Evolutionary conservation across 2,888 invertebrate genomes (phyloP), one percentile per base, ranked within the genome.

Genomic region (Megaustenia siamemsis): DNA sequence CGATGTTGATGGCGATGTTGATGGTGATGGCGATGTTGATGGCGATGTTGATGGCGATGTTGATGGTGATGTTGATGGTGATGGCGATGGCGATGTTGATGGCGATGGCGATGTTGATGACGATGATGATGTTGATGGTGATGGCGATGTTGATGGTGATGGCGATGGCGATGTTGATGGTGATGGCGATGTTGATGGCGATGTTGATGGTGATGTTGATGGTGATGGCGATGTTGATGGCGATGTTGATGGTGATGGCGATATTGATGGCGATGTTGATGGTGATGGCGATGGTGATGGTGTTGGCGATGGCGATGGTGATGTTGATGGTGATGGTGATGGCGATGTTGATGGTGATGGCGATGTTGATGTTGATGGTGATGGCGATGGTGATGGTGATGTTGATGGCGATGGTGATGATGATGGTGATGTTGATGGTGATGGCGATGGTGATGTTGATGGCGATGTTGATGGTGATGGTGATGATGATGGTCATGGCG

Each of bases 31-130:
- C n/a, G 76, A 21, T 43, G 45, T 18, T 43, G 66, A 80, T 80
- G 80, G 60, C 38, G 78, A 60, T 53, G 60, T 18, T 78, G 78
- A 60, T 78, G 78, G 24, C 38, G 63, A 78, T 60, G 60, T 38
- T 60, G 60, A 78, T 78, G 78, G 38, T 60, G 78, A 60, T 32
- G 78, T 56, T 32, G 78, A 60, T 32, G 78, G 38, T 32, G 10
- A 78, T 60, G 78, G 38, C 38, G 78, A 60, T 53, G 78, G 24
- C 60, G 78, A 60, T 53, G 76, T 45, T 45, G 76, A 76, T 66
- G 63, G 63, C 40, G 63, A 79, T 79, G 79, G 63, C 63, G 79
- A 2, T 63, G 79, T 60, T 63, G 79, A 63, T 63, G 79, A 63
- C 40, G 63, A 79, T 79, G 79, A 63, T 60, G 66, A 63, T 32